Evolutionary conservation across 2,888 invertebrate genomes (phyloP).

Genomic region (Spicauda simplicius): DNA sequence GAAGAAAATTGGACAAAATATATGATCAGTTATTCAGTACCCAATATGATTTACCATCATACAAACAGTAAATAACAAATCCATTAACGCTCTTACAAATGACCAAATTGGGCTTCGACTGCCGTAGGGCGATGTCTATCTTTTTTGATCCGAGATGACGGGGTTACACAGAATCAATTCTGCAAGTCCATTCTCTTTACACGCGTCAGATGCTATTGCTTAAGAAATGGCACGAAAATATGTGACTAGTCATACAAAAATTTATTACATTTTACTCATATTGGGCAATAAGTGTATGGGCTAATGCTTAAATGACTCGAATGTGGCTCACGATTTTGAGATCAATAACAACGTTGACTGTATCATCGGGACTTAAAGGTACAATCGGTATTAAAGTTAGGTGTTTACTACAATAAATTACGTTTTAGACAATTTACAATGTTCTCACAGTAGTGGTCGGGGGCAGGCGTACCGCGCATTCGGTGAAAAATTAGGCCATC

Average conservation of each 20-base stretch:
- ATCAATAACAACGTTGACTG: constrained; percentile 64
- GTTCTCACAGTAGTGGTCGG: constrained; percentile 43
- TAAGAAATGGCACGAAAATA: constrained; percentile 59
- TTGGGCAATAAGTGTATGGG: constrained; percentile 38
- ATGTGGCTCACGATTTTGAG: constrained; percentile 76
- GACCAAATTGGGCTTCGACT: too few relatives aligned
- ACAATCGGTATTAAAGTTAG: constrained; percentile 37
- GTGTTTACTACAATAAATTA: constrained; percentile 42
- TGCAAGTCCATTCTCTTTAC: constrained; percentile 18
- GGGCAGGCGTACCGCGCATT: constrained; percentile 63
- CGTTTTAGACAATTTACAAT: constrained; percentile 43
- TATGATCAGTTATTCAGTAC: too few relatives aligned
- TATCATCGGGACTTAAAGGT: constrained; percentile 49
- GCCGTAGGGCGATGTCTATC: too few relatives aligned
- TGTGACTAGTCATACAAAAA: constrained; percentile 58
- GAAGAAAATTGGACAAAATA: too few relatives aligned
- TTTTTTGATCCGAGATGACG: neutral
- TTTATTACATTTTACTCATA: constrained; percentile 16
- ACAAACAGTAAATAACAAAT: too few relatives aligned
- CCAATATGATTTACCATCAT: too few relatives aligned
- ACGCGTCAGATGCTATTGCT: constrained; percentile 38
- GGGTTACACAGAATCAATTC: constrained; percentile 2
- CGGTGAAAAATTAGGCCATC: constrained; percentile 53
- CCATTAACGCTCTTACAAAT: too few relatives aligned
- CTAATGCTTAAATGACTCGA: constrained; percentile 71